Conservation (phyloP, 2,113 vertebrate species). For the Maccullochella peelii region DNA sequence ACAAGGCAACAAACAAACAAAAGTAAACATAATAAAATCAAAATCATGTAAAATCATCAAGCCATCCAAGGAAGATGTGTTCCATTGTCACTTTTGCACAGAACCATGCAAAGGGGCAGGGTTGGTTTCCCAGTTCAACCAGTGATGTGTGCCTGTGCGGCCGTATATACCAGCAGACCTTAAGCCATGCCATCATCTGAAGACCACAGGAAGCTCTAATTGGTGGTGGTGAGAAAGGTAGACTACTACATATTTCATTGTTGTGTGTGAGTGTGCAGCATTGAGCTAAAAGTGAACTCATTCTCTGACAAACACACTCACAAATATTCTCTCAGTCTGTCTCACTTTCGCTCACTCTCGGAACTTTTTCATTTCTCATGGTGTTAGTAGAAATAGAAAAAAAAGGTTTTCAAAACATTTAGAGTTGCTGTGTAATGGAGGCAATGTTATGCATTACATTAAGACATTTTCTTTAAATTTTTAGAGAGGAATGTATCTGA, state of each 20-base stretch:
- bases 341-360: conserved; percentile 39
- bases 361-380: conserved; percentile 38
- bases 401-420: conserved; percentile 64
- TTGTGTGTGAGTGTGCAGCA: conserved; percentile 63
- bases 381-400: conserved; percentile 78
- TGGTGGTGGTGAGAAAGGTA: conserved; percentile 63
- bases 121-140: conserved; percentile 65
- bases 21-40: conserved; percentile 58
- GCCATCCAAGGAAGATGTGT: conserved; percentile 63
- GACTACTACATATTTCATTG: conserved; percentile 60
- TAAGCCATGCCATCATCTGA: conserved; percentile 71
- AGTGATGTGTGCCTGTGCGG: conserved; percentile 58
- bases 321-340: conserved; percentile 39
- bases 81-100: conserved; percentile 68
- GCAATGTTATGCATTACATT: conserved; percentile 84
- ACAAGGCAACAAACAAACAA: conserved; percentile 68
- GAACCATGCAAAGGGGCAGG: conserved; percentile 77
- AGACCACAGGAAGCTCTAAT: conserved; percentile 82
- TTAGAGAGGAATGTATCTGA: conserved; percentile 87
- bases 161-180: conserved; percentile 56
- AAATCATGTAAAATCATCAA: conserved; percentile 66
- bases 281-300: conserved; percentile 67
- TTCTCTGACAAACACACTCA: conserved; percentile 53
- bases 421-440: conserved; percentile 80
- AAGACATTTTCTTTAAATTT: conserved; percentile 82